Evolutionary conservation across 1,140 invertebrate genomes (phyloP).

Genomic region (Caenorhabditis brenneri): DNA sequence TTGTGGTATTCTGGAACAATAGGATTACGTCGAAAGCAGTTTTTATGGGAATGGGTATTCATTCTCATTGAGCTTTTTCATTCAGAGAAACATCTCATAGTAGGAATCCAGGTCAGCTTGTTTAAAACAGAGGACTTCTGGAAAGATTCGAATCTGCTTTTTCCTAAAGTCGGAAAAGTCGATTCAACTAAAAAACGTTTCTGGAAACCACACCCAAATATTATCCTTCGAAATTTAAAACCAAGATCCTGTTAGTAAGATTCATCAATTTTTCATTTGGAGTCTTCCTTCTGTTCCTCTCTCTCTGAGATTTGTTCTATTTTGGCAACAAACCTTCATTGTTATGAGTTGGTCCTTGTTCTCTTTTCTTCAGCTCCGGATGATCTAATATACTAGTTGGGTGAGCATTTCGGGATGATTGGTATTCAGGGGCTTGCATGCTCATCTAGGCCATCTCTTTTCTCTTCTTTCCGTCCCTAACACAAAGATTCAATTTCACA

Average conservation of each 20-base stretch:
- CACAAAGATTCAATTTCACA: constrained; percentile 41
- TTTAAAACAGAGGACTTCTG: too few relatives aligned
- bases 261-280: neutral
- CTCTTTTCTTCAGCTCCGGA: constrained; percentile 10
- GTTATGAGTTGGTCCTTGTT: constrained; percentile 26
- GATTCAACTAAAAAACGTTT: too few relatives aligned
- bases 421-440: constrained; percentile 30
- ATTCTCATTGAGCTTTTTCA: too few relatives aligned
- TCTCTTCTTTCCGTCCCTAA: neutral
- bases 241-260: neutral
- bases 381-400: constrained; percentile 42
- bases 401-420: constrained; percentile 41
- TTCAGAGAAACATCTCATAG: too few relatives aligned
- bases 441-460: neutral
- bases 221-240: too few relatives aligned
- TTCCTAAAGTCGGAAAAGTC: too few relatives aligned
- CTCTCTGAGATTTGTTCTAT: neutral
- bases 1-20: neutral
- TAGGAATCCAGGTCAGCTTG: too few relatives aligned
- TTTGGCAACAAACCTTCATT: constrained; percentile 18
- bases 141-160: too few relatives aligned
- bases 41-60: neutral
- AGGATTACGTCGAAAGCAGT: neutral
- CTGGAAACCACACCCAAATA: too few relatives aligned
- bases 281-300: neutral